Evolutionary conservation across 2,797 vertebrate species (phyloP).

Genomic region (Miichthys miiuy): DNA sequence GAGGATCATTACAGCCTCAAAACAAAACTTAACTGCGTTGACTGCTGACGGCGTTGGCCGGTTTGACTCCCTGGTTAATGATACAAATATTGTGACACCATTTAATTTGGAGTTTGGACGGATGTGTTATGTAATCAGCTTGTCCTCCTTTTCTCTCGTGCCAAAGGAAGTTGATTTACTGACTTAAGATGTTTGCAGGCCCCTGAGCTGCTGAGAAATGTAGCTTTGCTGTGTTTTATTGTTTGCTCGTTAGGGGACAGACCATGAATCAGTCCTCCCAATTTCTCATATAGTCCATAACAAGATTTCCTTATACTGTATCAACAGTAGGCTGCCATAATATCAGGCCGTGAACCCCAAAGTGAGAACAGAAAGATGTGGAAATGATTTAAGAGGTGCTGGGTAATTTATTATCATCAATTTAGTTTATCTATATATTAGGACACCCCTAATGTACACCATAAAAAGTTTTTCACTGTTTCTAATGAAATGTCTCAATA

Average conservation of each 20-base stretch:
- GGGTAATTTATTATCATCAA: too few relatives aligned
- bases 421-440: too few relatives aligned
- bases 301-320: not conserved
- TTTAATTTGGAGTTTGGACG: conserved; percentile 45
- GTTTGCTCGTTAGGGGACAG: conserved; percentile 29
- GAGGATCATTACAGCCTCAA: conserved; percentile 42
- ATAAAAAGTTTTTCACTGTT: not conserved
- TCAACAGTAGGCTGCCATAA: too few relatives aligned
- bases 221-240: conserved; percentile 6
- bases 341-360: too few relatives aligned
- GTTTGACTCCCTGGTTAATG: conserved; percentile 27
- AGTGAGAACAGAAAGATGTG: too few relatives aligned
- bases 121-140: conserved; percentile 46
- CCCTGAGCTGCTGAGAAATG: conserved; percentile 38
- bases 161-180: conserved; percentile 54
- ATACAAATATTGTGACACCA: conserved; percentile 58
- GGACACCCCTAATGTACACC: too few relatives aligned
- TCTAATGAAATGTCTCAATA: not conserved
- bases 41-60: conserved; percentile 29
- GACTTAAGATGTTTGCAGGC: conserved; percentile 35
- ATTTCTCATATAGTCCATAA: not conserved
- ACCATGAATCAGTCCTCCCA: conserved; percentile 10
- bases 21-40: conserved; percentile 39
- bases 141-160: conserved; percentile 24
- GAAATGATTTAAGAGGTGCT: too few relatives aligned